Evolutionary conservation across 1,140 invertebrate genomes (phyloP).

Genomic region (Oryctes rhinoceros): DNA sequence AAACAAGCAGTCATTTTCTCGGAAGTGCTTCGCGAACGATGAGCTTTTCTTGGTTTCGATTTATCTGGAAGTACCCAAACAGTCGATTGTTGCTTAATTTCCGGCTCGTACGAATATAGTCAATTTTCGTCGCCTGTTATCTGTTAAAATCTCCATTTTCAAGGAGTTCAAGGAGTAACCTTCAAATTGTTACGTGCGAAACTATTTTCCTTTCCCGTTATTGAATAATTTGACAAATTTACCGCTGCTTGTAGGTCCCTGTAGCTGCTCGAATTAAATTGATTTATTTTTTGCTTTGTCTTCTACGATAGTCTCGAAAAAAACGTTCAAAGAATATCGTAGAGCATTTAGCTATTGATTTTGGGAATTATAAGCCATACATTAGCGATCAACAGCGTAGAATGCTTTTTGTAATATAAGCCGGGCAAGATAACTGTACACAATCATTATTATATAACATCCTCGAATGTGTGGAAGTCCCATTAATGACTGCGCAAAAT

Average conservation of each 20-base stretch:
- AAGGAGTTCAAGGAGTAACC: background rate
- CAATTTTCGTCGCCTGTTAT: too few species aligned
- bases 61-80: too few species aligned
- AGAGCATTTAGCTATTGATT: slow-evolving; percentile 14
- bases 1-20: too few species aligned
- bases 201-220: background rate
- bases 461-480: slow-evolving; percentile 20
- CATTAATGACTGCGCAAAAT: slow-evolving; percentile 18
- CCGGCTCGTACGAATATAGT: too few species aligned
- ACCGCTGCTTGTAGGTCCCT: background rate
- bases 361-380: background rate
- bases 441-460: slow-evolving; percentile 21
- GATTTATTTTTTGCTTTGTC: background rate
- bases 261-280: background rate
- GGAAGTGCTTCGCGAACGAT: too few species aligned
- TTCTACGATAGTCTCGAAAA: background rate
- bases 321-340: background rate
- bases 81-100: too few species aligned
- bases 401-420: background rate
- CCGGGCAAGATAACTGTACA: slow-evolving; percentile 2
- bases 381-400: background rate
- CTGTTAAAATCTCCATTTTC: too few species aligned
- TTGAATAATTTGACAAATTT: background rate
- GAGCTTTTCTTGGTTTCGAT: too few species aligned
- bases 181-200: background rate